Base-by-base conservation (phyloP, 2,113 vertebrate genomes). In the Aphyosemion australe region DNA sequence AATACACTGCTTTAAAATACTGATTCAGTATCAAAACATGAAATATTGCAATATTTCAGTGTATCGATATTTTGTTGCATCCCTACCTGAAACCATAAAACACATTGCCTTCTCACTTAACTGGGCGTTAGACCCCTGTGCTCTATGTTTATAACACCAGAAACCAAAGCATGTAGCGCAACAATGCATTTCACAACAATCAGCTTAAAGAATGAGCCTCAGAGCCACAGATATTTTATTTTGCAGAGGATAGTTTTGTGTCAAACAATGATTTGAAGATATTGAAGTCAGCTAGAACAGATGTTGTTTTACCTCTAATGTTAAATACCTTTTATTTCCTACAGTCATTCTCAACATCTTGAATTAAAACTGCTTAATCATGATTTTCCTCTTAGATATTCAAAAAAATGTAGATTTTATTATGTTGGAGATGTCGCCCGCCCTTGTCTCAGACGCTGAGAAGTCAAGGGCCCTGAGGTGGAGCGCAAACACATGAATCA, bases 401-500 rank as follows among this genome's bases (percentile, higher is more conserved):
- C 6, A 12, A n/a, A 46, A 54, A 54, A 10, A 19, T 18, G 10
- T 34, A 10, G 21, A 54, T 19, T 54, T 42, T 46, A 19, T 19
- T 7, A 26, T 31, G 39, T 32, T 32, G 21, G 26, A 4, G 3
- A 18, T n/a, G 15, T 31, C 12, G 21, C 21, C 20, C 2, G 8
- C 20, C 21, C 31, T 8, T 2, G 45, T 67, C 55, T 76, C n/a
- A 63, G 51, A 53, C 37, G 68, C 46, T 57, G 31, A 63, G 47
- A 70, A 45, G 41, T 61, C 42, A 43, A 61, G 2, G 64, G 46
- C 47, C 54, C 54, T 26, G 43, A 51, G 62, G 19, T 51, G 13
- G 47, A 68, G 69, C 10, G 31, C 58, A 80, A 76, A 80, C 66
- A 61, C 65, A 78, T 74, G 60, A 89, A 70, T 89, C 80, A 82